Base-by-base conservation (phyloP, 2,797 vertebrate species). In the Perdix hodgsoniae region DNA sequence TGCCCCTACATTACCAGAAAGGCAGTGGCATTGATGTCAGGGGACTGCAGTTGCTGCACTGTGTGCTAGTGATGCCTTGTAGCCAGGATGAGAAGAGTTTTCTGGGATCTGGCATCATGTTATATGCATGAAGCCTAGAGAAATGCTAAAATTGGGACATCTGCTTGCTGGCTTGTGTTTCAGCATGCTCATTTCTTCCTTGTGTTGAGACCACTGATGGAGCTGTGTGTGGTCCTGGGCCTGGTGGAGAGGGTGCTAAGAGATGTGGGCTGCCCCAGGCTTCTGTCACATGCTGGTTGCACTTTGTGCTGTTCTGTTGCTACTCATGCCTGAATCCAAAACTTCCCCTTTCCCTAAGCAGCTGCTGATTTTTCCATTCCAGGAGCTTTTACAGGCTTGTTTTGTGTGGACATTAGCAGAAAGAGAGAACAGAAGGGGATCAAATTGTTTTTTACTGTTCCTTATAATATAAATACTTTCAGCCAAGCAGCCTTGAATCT, bases 381-480 rank as follows among this genome's bases (percentile, higher is more conserved):
- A 88, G 50, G 27, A 64, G 37, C 37, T 71, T 80, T 93, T 33
- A 61, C 31, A 49, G 37, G 14, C 56, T 86, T 95, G 56, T 90
- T 91, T 95, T 71, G 39, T 69, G 49, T 72, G 88, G 33, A 44
- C 35, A 8, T 2, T 42, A 33, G n/a, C 14, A 27, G 42, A 74
- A 19, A 88, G 76, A 61, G 45, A 86, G 67, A 89, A 47, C 40
- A 85, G 21, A 52, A 91, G 39, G 23, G 74, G 31, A 84, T 70
- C 6, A 60, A 29, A 67, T 90, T 85, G 80, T 9, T 5, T 86
- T 83, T 95, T 85, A 69, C 47, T 84, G 37, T 26, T 71, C 19
- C 23, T 83, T 66, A 23, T 91, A 88, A 73, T 16, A 60, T 33
- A 39, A 44, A 29, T 57, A 54, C 16, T 52, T 86, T 60, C 35